Evolutionary conservation across 2,113 vertebrate genomes (phyloP).

Genomic region (Eurypyga helias): DNA sequence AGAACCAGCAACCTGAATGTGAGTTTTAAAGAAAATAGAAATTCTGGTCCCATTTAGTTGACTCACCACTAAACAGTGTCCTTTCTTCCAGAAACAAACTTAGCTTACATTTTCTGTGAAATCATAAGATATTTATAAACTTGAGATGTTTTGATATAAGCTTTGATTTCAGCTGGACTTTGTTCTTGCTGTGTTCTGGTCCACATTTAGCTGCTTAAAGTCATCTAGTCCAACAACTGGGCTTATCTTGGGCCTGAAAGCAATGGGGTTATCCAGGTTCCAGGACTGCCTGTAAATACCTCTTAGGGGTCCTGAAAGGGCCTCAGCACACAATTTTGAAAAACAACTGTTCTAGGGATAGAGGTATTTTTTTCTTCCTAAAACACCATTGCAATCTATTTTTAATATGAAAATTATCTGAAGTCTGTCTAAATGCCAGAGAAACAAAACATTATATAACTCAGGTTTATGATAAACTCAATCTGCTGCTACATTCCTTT

Average conservation of each 20-base stretch:
- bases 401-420: neutral
- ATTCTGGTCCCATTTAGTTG: neutral
- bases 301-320: neutral
- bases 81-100: neutral
- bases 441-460: neutral
- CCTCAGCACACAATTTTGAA: neutral
- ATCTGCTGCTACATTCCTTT: neutral
- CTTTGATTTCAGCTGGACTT: neutral
- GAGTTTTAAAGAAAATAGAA: neutral
- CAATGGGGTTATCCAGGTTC: neutral
- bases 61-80: fast-evolving
- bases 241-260: neutral
- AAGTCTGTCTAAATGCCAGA: neutral
- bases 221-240: neutral
- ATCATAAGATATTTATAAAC: neutral
- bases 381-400: neutral
- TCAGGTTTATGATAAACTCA: neutral
- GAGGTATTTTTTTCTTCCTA: neutral
- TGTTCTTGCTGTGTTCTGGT: neutral
- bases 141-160: neutral
- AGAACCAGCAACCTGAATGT: neutral
- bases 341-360: neutral
- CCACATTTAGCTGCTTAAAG: neutral
- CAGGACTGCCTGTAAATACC: neutral
- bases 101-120: neutral